Evolutionary conservation across 1,140 invertebrate species (phyloP).

Genomic region (Cotesia glomerata): DNA sequence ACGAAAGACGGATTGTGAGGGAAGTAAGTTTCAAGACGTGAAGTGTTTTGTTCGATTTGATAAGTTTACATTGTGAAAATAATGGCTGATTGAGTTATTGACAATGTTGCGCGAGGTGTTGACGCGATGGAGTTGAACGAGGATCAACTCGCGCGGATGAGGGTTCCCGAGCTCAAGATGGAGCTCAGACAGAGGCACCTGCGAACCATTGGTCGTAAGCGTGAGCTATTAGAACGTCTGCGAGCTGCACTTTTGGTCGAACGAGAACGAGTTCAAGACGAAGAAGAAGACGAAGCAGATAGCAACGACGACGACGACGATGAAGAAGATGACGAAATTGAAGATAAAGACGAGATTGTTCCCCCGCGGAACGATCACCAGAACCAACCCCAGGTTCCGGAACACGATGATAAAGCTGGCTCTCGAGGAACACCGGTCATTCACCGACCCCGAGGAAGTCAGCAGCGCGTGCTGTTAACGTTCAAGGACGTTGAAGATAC

Average conservation of each 20-base stretch:
- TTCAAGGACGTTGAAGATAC: conserved; percentile 36
- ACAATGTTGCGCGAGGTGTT: too few species aligned
- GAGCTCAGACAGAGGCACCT: conserved; percentile 11
- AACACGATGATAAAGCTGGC: neutral
- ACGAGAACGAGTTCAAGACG: too few species aligned
- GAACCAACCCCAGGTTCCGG: neutral
- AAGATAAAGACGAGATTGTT: neutral
- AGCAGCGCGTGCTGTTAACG: conserved; percentile 12
- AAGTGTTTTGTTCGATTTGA: too few species aligned
- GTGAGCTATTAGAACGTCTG: neutral
- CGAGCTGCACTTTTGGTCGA: neutral
- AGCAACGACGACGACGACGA: neutral
- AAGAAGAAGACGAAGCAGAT: neutral
- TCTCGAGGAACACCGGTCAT: neutral
- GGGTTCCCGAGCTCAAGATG: neutral
- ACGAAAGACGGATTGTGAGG: too few species aligned
- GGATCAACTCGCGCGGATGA: too few species aligned
- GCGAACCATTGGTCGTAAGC: conserved; percentile 1
- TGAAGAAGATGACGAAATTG: neutral
- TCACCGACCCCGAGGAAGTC: neutral
- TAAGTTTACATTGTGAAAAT: too few species aligned
- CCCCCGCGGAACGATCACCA: too few species aligned
- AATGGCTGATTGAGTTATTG: too few species aligned
- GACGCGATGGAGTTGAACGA: too few species aligned
- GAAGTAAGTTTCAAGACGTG: too few species aligned